These are phyloP conservation scores for Byasa hedistus DNA, from an alignment of 2,888 invertebrate species.

Conservation along the genomic window DNA sequence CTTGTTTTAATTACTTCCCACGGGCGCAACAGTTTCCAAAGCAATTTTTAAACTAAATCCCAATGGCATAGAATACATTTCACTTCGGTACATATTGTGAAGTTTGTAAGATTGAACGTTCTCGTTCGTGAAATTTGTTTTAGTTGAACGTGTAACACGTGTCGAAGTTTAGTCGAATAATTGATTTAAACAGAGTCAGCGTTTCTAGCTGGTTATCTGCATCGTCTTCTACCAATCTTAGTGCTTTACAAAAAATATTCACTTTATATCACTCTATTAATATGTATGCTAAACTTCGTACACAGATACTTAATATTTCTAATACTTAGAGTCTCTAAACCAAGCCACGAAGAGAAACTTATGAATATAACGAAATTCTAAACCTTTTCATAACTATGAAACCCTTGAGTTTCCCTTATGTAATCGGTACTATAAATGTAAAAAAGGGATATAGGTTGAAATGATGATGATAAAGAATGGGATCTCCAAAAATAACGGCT, in stretches of 20 bases:
- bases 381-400: no score
- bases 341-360: no score
- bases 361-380: no score
- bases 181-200: background rate
- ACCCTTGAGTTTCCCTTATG: no score
- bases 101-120: slow-evolving; percentile 13
- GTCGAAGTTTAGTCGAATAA: slow-evolving; percentile 12
- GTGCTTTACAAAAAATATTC: background rate
- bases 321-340: no score
- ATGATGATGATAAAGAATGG: no score
- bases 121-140: slow-evolving; percentile 11
- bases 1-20: slow-evolving; percentile 16
- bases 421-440: no score
- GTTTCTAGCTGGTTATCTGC: background rate
- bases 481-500: no score
- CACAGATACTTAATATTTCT: no score
- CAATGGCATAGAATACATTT: slow-evolving; percentile 7
- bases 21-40: background rate
- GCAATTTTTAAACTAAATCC: slow-evolving; percentile 10
- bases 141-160: slow-evolving; percentile 6
- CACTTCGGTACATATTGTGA: background rate
- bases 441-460: no score
- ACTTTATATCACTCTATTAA: no score
- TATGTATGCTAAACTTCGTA: no score
- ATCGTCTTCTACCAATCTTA: background rate